Percentiles rank a stretch among this genome's conserved stretches.
phyloP scores from a whole-genome alignment of 2,113 vertebrate species.

The Chloroceryle aenea region DNA sequence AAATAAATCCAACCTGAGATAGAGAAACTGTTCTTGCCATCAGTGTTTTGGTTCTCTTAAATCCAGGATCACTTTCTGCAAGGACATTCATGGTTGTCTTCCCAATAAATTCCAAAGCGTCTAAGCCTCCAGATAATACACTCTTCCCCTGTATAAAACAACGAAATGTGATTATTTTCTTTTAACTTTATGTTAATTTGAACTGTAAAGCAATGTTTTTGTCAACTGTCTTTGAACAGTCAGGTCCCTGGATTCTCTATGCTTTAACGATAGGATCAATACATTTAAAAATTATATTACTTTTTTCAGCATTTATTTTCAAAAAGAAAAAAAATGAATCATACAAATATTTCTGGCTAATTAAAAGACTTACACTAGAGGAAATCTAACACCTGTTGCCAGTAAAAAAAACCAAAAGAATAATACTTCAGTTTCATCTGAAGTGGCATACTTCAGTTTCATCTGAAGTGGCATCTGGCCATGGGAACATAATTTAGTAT shows the following conservation, averaged over 20 bases:
- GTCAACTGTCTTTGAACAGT: neutral
- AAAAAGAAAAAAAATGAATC: neutral
- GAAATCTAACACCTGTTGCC: neutral
- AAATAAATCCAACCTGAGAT: conserved; percentile 85
- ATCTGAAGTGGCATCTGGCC: neutral
- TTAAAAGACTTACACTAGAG: neutral
- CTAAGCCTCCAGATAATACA: conserved; percentile 93
- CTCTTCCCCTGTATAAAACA: conserved; percentile 86
- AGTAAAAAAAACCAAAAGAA: neutral
- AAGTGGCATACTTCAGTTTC: neutral
- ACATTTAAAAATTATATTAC: neutral
- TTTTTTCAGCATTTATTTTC: neutral
- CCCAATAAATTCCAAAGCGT: conserved; percentile 97
- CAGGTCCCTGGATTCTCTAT: conserved; percentile 3
- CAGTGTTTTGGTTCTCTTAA: conserved; percentile 94
- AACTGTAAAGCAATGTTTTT: neutral
- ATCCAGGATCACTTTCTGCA: conserved; percentile 96
- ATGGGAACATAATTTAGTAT: neutral
- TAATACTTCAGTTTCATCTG: neutral
- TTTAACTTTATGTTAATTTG: neutral
- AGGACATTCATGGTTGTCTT: conserved; percentile 98
- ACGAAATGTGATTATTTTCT: conserved; percentile 3
- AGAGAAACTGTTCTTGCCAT: conserved; percentile 94
- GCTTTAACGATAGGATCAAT: neutral
- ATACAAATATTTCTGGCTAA: neutral